Conservation (phyloP, 2,113 vertebrate species). For the Lophochroa leadbeateri region DNA sequence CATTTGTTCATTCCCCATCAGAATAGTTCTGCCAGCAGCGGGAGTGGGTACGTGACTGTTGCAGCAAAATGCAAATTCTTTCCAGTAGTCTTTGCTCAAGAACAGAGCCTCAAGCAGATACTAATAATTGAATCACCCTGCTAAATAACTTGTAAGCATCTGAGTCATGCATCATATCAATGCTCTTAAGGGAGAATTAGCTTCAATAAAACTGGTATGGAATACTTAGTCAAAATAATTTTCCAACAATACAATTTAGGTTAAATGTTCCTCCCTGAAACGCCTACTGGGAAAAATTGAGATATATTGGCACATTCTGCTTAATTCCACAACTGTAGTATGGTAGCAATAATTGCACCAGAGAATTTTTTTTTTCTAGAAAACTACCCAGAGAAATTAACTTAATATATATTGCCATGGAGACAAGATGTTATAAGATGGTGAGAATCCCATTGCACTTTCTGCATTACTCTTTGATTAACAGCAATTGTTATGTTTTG, state of each 20-base stretch:
- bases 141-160: not conserved
- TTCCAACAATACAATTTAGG: not conserved
- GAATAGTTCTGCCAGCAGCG: not conserved
- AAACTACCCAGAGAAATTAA: not conserved
- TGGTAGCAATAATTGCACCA: not conserved
- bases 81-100: not conserved
- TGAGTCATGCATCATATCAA: not conserved
- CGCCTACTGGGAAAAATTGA: not conserved
- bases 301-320: not conserved
- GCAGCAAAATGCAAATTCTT: not conserved
- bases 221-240: not conserved
- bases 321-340: not conserved
- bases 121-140: not conserved
- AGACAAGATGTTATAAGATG: not conserved
- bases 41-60: not conserved
- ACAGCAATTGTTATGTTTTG: not conserved
- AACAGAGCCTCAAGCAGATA: not conserved
- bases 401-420: not conserved
- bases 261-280: not conserved
- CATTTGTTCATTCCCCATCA: not conserved
- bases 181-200: not conserved
- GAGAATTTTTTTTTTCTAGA: not conserved
- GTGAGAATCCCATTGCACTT: not conserved
- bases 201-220: not conserved
- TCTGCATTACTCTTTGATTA: not conserved